A percentile compares a stretch with the other conserved stretches of the same genome.
These are phyloP conservation scores for Halcyon badia DNA, from an alignment of 2,797 vertebrate genomes.

Conservation along the genomic window DNA sequence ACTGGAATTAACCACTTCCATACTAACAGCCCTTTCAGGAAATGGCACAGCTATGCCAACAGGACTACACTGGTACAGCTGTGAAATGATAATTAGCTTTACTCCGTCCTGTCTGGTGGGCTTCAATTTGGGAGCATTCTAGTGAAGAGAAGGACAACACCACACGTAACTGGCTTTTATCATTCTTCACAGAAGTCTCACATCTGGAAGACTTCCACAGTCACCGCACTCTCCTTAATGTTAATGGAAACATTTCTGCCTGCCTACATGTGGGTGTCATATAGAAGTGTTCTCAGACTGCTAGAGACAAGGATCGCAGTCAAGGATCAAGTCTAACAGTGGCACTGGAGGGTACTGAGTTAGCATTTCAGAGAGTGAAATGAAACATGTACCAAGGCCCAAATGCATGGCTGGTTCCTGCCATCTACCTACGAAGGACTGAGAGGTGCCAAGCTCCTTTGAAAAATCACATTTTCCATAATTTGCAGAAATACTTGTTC, in stretches of 20 bases:
- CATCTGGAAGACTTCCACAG: background rate
- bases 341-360: background rate
- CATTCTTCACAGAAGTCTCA: background rate
- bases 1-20: background rate
- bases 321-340: background rate
- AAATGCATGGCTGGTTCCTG: background rate
- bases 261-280: background rate
- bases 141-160: background rate
- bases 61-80: background rate
- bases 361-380: background rate
- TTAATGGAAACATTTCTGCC: background rate
- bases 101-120: accelerated
- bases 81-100: background rate
- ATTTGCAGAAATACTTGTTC: background rate
- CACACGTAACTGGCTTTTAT: background rate
- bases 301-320: background rate
- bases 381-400: background rate
- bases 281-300: background rate
- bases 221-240: background rate
- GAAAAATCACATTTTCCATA: background rate
- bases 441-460: background rate
- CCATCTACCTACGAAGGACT: background rate
- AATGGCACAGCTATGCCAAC: background rate
- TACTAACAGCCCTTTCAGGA: background rate
- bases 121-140: background rate